Evolutionary conservation across 2,888 invertebrate species (phyloP), one percentile per base, ranked within the genome.

Genomic region (Chromoteleia sp.): DNA sequence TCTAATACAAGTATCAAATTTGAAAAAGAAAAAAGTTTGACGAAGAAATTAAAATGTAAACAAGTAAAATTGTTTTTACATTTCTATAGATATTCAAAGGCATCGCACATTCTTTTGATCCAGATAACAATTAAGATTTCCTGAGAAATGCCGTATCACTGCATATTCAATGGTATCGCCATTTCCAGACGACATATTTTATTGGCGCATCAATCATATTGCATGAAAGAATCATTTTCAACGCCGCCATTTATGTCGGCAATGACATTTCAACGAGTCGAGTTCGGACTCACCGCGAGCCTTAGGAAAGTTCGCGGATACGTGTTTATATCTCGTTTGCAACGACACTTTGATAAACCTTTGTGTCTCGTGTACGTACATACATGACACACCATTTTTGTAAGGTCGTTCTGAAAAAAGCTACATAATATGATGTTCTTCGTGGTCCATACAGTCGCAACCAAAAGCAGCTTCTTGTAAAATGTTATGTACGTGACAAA

Each of bases 341-440:
- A 70, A 82, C 74, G 78, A 81, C 65, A 61, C 52, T 81, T 81
- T 81, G 74, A 82, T 70, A 70, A 82, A 82, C 71, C 65, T 78
- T 70, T 59, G 71, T 77, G 36, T 59, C 65, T 48, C 63, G 29
- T 30, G 41, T 56, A 48, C 17, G 39, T 61, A 65, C 30, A 25
- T 76, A 59, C 25, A 68, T 15, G 41, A 73, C 33, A 30, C 54
- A 54, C 41, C 56, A 65, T 71, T 82, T 58, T 45, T 33, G 58
- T 59, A 82, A 79, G 61, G 73, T 79, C 67, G 58, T 67, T 67
- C 29, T 8, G 56, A 78, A 74, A 77, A 78, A 74, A 56, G 67
- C 48, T 59, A 63, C 74, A 59, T 82, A 82, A 78, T 54, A 59
- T 58, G 54, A 68, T 78, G 75, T 67, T 73, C 59, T 56, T 36